These are phyloP conservation scores for Ciona savignyi DNA, from an alignment of 23 tunicate genomes.

Conservation along the genomic window DNA sequence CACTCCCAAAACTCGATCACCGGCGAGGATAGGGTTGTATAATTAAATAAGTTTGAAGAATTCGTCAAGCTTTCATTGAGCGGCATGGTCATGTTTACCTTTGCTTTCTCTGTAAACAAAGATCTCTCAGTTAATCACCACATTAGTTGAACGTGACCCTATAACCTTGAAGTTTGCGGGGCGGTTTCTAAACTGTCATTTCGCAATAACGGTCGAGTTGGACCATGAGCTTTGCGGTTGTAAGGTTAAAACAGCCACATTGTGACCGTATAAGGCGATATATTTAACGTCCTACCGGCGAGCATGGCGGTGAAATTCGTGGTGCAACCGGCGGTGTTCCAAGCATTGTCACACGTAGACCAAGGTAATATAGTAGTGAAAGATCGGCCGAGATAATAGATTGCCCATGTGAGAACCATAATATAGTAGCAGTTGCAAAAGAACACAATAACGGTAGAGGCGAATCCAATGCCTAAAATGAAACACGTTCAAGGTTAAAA, in stretches of 20 bases:
- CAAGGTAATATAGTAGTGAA: constrained; percentile 79
- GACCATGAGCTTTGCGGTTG: background rate
- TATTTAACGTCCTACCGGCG: constrained; percentile 7
- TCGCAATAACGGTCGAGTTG: background rate
- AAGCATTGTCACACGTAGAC: constrained; percentile 77
- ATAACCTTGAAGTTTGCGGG: too few species aligned
- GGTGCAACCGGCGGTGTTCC: constrained; percentile 72
- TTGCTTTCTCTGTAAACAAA: background rate
- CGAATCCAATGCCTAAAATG: constrained; percentile 73
- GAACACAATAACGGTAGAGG: constrained; percentile 89
- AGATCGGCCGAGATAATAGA: constrained; percentile 80
- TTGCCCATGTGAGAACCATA: constrained; percentile 99
- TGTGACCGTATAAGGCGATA: background rate
- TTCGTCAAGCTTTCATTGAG: background rate
- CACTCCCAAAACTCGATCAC: constrained; percentile 96
- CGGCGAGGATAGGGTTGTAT: constrained; percentile 26
- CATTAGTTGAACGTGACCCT: too few species aligned
- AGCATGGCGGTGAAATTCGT: constrained; percentile 34
- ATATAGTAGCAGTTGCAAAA: constrained; percentile 97
- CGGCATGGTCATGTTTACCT: background rate
- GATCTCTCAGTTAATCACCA: too few species aligned
- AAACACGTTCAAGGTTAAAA: background rate
- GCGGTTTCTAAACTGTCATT: too few species aligned
- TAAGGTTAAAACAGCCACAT: too few species aligned
- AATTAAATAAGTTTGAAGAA: background rate